A percentile compares a stretch with the other conserved stretches of the same genome.
Evolutionary conservation across 2,888 invertebrate species (phyloP).

Genomic region (Bombyx huttoni): DNA sequence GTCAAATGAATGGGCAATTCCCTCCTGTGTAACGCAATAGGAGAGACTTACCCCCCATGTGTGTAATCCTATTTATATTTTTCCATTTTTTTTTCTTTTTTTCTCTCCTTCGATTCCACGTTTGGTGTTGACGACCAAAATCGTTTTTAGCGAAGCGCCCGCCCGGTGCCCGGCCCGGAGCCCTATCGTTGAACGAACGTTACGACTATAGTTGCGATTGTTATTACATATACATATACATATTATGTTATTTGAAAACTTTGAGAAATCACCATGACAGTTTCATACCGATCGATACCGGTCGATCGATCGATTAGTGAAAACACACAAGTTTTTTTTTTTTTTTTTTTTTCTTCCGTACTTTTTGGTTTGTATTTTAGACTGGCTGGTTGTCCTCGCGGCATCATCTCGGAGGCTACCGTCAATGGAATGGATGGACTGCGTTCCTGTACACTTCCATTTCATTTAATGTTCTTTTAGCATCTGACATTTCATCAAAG

Average conservation of each 20-base stretch:
- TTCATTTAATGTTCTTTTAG: slow-evolving; percentile 30
- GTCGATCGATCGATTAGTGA: not conserved
- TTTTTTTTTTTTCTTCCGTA: slow-evolving; percentile 6
- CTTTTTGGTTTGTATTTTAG: slow-evolving; percentile 30
- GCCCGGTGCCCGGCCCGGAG: no score
- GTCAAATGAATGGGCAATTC: slow-evolving; percentile 71
- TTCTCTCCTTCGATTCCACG: slow-evolving; percentile 28
- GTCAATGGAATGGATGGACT: slow-evolving; percentile 30
- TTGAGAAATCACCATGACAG: not conserved
- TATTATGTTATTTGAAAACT: no score
- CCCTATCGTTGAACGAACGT: no score
- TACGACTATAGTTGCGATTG: no score
- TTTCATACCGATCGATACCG: not conserved
- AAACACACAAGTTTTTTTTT: slow-evolving; percentile 11
- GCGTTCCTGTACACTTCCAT: slow-evolving; percentile 16
- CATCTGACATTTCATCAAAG: slow-evolving; percentile 49
- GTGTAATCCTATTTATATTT: slow-evolving; percentile 38
- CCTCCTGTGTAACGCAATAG: slow-evolving; percentile 35
- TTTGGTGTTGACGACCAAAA: slow-evolving; percentile 71
- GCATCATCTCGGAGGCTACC: slow-evolving; percentile 35
- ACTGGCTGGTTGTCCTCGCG: slow-evolving; percentile 42
- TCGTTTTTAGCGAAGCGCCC: slow-evolving; percentile 47
- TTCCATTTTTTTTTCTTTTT: slow-evolving; percentile 31
- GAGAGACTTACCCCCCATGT: slow-evolving; percentile 54
- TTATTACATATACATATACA: no score